Evolutionary conservation across 1,140 invertebrate species (phyloP), one percentile per base, ranked within the genome.

Genomic region (Anastrepha ludens): DNA sequence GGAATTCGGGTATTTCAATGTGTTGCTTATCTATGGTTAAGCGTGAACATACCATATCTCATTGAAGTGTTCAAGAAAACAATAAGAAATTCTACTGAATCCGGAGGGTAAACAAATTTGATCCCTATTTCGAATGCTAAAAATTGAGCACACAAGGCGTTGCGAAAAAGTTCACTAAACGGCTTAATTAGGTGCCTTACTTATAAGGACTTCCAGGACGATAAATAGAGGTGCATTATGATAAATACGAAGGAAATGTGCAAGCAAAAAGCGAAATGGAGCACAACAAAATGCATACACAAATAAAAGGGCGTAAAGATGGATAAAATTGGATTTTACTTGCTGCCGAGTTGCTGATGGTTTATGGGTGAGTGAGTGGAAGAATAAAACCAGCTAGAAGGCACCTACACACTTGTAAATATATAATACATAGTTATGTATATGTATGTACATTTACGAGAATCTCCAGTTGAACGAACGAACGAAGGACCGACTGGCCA

Each of bases 291-390:
- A 13, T 29, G 20, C n/a, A 64, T 7, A 29, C 64, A 39, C 13
- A 67, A 67, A 67, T 67, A 67, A 67, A 67, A 55, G 39, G 64
- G 29, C 64, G 29, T 67, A 20, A 67, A 67, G 39, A 67, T 29
- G 20, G 64, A 67, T 67, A 67, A 67, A 67, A 67, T 39, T 67
- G 64, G 64, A 67, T 41, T 67, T 67, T 11, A 67, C 29, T 29
- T 20, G 64, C 29, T 67, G 29, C 20, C 29, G 29, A 11, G 29
- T 65, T 39, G 64, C 64, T 65, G 64, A 65, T 29, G 64, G 64
- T 9, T 11, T 39, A 29, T 67, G 64, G 64, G 13, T 6, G 20
- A 67, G 64, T 29, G 6, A 3, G 29, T 13, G 29, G 29, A 41
- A 20, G 17, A 20, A 62, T n/a, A 65, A 17, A 8, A 67, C 11